Evolutionary conservation across 2,888 invertebrate genomes (phyloP).

Genomic region (Athalia cordata): DNA sequence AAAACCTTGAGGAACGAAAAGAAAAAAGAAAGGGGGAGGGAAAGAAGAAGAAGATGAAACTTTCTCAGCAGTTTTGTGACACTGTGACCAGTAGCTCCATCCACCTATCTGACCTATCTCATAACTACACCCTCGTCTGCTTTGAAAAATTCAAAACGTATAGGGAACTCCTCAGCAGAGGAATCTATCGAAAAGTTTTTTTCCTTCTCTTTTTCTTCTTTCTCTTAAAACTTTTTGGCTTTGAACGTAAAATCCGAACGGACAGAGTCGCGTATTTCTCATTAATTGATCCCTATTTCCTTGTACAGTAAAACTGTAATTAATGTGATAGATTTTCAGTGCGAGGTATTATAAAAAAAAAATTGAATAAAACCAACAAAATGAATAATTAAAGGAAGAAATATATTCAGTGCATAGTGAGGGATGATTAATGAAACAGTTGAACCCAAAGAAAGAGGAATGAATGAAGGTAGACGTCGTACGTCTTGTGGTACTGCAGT

Average conservation of each 20-base stretch:
- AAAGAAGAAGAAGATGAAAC: background rate
- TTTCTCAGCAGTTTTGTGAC: slow-evolving; percentile 31
- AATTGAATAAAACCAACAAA: too few species aligned
- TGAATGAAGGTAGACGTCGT: too few species aligned
- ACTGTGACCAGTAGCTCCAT: slow-evolving; percentile 12
- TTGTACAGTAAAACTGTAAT: background rate
- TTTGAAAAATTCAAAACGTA: slow-evolving; percentile 33
- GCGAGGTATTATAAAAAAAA: too few species aligned
- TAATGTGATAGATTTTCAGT: background rate
- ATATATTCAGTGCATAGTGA: too few species aligned
- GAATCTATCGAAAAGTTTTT: slow-evolving; percentile 23
- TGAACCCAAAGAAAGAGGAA: too few species aligned
- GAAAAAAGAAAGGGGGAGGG: background rate
- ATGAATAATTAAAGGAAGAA: too few species aligned
- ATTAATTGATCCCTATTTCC: too few species aligned
- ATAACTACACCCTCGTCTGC: background rate
- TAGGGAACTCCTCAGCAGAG: background rate
- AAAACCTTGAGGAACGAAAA: background rate
- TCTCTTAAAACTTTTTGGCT: slow-evolving; percentile 7
- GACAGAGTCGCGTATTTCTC: background rate
- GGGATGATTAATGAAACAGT: too few species aligned
- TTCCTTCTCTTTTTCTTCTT: background rate
- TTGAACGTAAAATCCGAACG: background rate
- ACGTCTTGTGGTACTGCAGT: too few species aligned
- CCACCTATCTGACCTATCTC: too few species aligned